Base-by-base conservation (phyloP, 1,140 invertebrate species). In the Diorhabda sublineata region DNA sequence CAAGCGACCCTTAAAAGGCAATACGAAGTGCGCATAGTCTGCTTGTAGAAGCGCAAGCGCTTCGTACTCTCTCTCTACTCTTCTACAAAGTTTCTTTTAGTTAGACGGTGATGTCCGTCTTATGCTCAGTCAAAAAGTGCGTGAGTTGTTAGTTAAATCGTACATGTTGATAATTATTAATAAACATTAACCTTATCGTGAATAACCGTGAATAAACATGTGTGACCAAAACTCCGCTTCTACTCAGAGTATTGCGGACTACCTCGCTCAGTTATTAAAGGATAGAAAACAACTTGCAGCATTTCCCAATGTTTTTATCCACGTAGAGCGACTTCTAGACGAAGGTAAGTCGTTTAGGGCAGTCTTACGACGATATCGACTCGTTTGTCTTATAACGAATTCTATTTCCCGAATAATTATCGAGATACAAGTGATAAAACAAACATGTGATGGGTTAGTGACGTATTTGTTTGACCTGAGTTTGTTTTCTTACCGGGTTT, bases 261-360 rank as follows among this genome's bases (percentile, higher is more conserved):
- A 99, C 89, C 89, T 99, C 88, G 96, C 97, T 83, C 98, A 99
- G 87, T 91, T 99, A 85, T 89, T 99, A 80, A 99, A 99, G 90
- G 98, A 99, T 89, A 97, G 98, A 87, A 99, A 99, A 88, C 97
- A 99, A 88, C 89, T 99, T 79, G 94, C 95, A 79, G 97, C 97
- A 81, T 98, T 99, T 86, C 97, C 98, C 73, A 98, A 98, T 89
- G 94, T 99, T 82, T 99, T 99, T 87, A 91, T 97, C 84, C 98
- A 99, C 86, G 91, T 98, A 79, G 98, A 99, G 86, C 89, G 98
- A 83, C 91, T 99, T 77, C 88, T 99, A 80, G 98, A 99, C 82
- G 97, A 99, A 93, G 98, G 98, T 99, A 91, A 90, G 90, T 70
- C 11, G n/a, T 64, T 43, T 45, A 45, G 6, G 44, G 61, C 45